phyloP scores from a whole-genome alignment of 2,888 invertebrate species.

The Trissolcus japonicus region DNA sequence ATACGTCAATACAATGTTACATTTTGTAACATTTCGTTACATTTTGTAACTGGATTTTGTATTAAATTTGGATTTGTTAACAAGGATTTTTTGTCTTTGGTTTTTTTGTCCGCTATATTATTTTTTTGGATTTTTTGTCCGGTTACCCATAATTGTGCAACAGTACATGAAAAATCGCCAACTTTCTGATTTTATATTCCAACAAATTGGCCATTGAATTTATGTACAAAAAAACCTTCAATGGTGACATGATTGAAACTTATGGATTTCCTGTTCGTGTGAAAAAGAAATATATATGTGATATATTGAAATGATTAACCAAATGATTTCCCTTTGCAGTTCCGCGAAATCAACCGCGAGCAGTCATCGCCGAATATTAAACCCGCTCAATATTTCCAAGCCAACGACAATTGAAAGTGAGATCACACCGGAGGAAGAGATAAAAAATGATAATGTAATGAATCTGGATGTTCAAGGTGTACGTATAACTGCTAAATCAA shows the following conservation, averaged over 20 bases:
- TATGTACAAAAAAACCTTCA: too few relatives aligned
- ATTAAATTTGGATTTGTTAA: too few relatives aligned
- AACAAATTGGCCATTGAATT: not conserved
- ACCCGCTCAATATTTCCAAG: conserved; percentile 19
- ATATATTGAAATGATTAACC: not conserved
- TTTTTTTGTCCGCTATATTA: too few relatives aligned
- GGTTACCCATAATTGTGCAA: too few relatives aligned
- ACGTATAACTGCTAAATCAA: conserved; percentile 21
- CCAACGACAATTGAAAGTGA: conserved; percentile 5
- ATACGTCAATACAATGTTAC: too few relatives aligned
- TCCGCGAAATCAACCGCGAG: conserved; percentile 5
- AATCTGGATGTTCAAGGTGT: conserved; percentile 29
- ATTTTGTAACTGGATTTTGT: too few relatives aligned
- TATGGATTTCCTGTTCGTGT: too few relatives aligned
- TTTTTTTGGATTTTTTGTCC: too few relatives aligned
- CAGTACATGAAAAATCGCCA: not conserved
- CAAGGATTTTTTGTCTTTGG: too few relatives aligned
- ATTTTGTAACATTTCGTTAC: too few relatives aligned
- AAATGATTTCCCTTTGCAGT: conserved; percentile 14
- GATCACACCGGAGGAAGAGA: not conserved
- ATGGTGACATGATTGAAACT: too few relatives aligned
- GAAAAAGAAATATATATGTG: not conserved
- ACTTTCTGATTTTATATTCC: not conserved
- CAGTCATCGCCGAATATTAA: conserved; percentile 3
- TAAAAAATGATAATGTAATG: conserved; percentile 8